phyloP scores from a whole-genome alignment of 2,888 invertebrate species.

The Drosophila leonis region DNA sequence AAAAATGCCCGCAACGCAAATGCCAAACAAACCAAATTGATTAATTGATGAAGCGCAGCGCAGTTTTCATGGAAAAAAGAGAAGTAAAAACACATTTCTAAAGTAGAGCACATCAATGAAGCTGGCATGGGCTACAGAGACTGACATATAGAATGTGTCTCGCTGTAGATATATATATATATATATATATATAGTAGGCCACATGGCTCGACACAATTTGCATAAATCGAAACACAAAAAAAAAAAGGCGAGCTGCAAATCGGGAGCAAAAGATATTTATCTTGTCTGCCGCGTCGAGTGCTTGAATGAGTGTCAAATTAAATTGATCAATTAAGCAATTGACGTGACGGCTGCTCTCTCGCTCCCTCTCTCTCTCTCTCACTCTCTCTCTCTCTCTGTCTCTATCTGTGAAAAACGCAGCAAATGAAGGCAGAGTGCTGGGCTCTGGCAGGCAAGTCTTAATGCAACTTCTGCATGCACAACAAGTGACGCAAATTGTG shows the following conservation, averaged over 20 bases:
- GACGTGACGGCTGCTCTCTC: slow-evolving; percentile 49
- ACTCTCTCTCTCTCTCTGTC: neutral
- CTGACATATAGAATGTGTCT: slow-evolving; percentile 14
- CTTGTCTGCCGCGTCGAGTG: slow-evolving; percentile 62
- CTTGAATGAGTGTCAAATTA: slow-evolving; percentile 82
- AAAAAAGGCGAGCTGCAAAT: slow-evolving; percentile 64
- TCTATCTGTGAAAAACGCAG: slow-evolving; percentile 42
- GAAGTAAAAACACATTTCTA: slow-evolving; percentile 21
- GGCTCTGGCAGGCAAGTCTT: slow-evolving; percentile 17
- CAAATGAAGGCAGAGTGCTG: slow-evolving; percentile 9
- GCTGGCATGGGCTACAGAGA: slow-evolving; percentile 5
- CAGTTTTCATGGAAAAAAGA: slow-evolving; percentile 63
- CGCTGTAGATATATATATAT: slow-evolving; percentile 1
- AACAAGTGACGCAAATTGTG: slow-evolving; percentile 74
- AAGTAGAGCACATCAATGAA: slow-evolving; percentile 51
- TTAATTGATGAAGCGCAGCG: slow-evolving; percentile 74
- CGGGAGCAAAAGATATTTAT: slow-evolving; percentile 77
- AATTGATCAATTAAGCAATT: slow-evolving; percentile 83
- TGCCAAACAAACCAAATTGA: slow-evolving; percentile 67
- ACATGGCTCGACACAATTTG: slow-evolving; percentile 74
- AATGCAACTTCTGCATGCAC: slow-evolving; percentile 54
- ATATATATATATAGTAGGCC: slow-evolving; percentile 49
- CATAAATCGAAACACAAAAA: slow-evolving; percentile 78
- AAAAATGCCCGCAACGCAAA: slow-evolving; percentile 56
- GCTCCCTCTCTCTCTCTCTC: neutral